Conservation (phyloP, 2,113 vertebrate species). For the Halichoerus grypus region DNA sequence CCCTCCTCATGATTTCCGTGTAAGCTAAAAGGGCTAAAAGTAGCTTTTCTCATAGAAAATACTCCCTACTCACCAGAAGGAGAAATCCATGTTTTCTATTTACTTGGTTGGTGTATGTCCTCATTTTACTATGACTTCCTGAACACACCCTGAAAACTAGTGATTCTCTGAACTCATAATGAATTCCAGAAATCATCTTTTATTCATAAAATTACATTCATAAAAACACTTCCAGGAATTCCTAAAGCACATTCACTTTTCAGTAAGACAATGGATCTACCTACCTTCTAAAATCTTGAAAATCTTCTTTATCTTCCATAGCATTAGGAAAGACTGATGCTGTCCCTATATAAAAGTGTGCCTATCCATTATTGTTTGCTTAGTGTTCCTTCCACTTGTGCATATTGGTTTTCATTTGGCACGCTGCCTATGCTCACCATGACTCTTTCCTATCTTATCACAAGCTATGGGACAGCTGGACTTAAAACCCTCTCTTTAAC, state of each 20-base stretch:
- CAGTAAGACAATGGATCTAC: not conserved
- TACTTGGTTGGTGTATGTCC: not conserved
- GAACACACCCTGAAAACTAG: not conserved
- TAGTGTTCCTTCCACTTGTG: not conserved
- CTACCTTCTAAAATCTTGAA: not conserved
- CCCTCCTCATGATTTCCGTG: not conserved
- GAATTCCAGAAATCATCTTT: constrained; percentile 44
- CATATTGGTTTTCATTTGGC: not conserved
- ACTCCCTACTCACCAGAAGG: not conserved
- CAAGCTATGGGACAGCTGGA: constrained; percentile 8
- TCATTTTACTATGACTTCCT: constrained; percentile 11
- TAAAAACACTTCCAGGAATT: not conserved
- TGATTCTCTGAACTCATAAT: not conserved
- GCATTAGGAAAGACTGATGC: not conserved
- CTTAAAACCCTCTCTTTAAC: constrained; percentile 50
- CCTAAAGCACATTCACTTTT: not conserved
- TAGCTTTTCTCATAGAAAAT: not conserved
- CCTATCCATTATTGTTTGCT: not conserved
- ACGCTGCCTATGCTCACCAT: fast-evolving
- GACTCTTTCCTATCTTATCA: not conserved
- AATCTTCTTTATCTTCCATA: not conserved
- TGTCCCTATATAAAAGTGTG: fast-evolving
- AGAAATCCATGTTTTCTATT: not conserved
- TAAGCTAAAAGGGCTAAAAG: not conserved
- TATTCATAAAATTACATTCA: constrained; percentile 44